Evolutionary conservation across 2,797 vertebrate species (phyloP).

Genomic region (Crypturellus tataupa): DNA sequence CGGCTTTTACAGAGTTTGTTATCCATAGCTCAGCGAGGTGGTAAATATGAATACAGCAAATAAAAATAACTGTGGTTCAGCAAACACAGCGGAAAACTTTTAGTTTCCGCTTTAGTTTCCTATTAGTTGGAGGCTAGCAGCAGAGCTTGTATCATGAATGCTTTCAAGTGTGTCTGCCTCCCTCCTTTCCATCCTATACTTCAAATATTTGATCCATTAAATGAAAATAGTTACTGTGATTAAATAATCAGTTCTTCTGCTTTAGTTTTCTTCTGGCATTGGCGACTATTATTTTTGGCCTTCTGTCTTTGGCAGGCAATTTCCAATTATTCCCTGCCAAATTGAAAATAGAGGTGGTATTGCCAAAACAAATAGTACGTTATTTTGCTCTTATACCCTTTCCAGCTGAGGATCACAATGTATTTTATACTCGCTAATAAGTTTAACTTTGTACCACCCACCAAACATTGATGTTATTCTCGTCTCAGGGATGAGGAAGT

Average conservation of each 20-base stretch:
- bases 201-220: constrained; percentile 28
- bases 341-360: constrained; percentile 39
- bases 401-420: constrained; percentile 15
- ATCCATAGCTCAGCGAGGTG: background rate
- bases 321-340: constrained; percentile 24
- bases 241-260: constrained; percentile 34
- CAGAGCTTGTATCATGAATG: background rate
- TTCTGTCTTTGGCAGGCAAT: background rate
- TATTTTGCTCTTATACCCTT: constrained; percentile 29
- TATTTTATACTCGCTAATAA: constrained; percentile 46
- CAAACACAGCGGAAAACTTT: background rate
- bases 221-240: constrained; percentile 36
- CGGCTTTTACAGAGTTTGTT: background rate
- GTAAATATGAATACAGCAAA: background rate
- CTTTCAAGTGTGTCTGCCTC: background rate
- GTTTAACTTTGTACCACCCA: constrained; percentile 17
- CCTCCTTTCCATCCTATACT: background rate
- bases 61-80: background rate
- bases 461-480: accelerated
- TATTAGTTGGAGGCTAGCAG: background rate
- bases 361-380: constrained; percentile 55
- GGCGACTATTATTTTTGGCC: constrained; percentile 48
- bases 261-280: constrained; percentile 33
- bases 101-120: background rate
- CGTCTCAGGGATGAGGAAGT: background rate